These are phyloP conservation scores for Leucoraja erinaceus DNA, from an alignment of 2,113 vertebrate genomes.

Conservation along the genomic window DNA sequence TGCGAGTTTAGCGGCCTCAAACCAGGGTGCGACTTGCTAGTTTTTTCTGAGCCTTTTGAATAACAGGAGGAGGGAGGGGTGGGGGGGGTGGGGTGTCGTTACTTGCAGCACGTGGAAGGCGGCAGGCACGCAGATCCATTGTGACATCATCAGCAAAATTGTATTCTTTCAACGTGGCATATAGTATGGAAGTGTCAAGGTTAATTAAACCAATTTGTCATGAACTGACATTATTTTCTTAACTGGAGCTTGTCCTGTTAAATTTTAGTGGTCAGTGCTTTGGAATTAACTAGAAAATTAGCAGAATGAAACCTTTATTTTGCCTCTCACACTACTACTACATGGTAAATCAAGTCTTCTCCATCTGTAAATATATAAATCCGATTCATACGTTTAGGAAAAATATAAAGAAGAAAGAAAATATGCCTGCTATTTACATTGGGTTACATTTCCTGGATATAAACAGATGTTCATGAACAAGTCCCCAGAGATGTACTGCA, in stretches of 20 bases:
- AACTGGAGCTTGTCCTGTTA: background rate
- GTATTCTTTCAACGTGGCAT: background rate
- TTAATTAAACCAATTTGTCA: background rate
- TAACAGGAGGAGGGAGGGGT: too few species aligned
- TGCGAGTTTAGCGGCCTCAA: too few species aligned
- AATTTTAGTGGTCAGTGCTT: background rate
- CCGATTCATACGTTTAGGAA: background rate
- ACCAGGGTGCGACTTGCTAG: too few species aligned
- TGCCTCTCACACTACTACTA: background rate
- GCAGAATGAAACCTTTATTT: background rate
- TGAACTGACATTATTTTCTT: background rate
- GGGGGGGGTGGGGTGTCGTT: too few species aligned
- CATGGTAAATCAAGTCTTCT: background rate
- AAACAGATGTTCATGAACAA: constrained; percentile 35
- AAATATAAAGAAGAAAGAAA: background rate
- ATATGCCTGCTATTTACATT: constrained; percentile 37
- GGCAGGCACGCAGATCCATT: too few species aligned
- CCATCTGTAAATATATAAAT: constrained; percentile 24
- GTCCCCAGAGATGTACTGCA: constrained; percentile 18
- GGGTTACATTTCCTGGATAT: constrained; percentile 21
- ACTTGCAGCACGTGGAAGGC: too few species aligned
- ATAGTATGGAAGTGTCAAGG: background rate
- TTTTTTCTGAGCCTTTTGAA: too few species aligned
- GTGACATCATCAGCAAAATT: too few species aligned
- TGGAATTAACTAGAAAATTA: background rate